A percentile compares a stretch with the other conserved stretches of the same genome.
Evolutionary conservation across 2,888 invertebrate species (phyloP).

Genomic region (Stenodema calcarata): DNA sequence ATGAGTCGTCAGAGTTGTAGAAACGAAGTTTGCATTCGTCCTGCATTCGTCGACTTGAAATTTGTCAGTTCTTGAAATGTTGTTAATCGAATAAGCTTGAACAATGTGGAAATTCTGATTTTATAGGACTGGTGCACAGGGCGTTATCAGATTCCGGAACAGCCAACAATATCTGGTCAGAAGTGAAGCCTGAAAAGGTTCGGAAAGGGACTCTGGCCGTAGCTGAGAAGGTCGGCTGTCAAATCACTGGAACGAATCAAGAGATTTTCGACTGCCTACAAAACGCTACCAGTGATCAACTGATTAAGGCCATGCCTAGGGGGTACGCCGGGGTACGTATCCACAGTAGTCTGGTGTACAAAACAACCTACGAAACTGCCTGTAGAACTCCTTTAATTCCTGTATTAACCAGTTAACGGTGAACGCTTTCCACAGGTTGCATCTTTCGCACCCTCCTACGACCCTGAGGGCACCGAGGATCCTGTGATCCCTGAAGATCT

Average conservation of each 20-base stretch:
- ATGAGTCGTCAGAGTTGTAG: too few species aligned
- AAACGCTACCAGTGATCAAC: background rate
- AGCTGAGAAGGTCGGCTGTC: background rate
- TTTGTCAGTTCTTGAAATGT: too few species aligned
- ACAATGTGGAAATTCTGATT: background rate
- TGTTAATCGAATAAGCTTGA: too few species aligned
- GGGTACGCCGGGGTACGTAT: too few species aligned
- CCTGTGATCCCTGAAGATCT: background rate
- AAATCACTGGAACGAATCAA: background rate
- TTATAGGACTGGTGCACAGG: background rate
- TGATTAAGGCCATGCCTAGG: background rate
- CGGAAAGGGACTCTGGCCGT: background rate
- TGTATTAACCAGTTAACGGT: background rate
- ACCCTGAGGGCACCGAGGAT: background rate
- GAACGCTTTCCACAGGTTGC: background rate
- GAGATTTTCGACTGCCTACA: constrained; percentile 5
- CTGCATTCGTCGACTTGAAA: too few species aligned
- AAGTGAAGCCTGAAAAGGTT: background rate
- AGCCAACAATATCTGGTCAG: background rate
- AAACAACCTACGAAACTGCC: too few species aligned
- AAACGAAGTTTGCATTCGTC: too few species aligned
- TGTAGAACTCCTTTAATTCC: too few species aligned
- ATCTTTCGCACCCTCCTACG: background rate
- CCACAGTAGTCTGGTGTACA: too few species aligned
- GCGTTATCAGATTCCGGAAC: constrained; percentile 10